Base-by-base conservation (phyloP, 1,140 invertebrate genomes). In the Aricia agestis region DNA sequence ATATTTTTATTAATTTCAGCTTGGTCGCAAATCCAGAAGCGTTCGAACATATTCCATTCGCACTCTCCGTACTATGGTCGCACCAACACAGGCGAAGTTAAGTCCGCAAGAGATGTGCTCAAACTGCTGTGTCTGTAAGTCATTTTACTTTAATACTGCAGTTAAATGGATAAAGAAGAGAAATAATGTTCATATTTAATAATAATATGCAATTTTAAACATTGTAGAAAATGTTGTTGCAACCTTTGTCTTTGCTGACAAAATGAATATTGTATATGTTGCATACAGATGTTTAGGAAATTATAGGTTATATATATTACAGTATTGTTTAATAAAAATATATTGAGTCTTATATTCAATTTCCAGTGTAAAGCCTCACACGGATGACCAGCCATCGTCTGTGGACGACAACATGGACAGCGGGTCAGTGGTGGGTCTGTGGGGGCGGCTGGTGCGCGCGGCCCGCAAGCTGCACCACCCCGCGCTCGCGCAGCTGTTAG, bases 21-120 rank as follows among this genome's bases (percentile, higher is more conserved):
- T 19, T 91, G 90, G 88, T 75, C 78, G 18, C 76, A 76, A n/a
- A 90, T 92, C 63, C 76, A 83, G 1, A 83, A 78, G 59, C 79
- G 92, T 6, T 94, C 93, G 0, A 93, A 93, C 61, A 84, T 97
- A 1, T 79, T 95, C 0, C 96, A 95, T 76, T 94, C 96, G 79
- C 95, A 97, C 76, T 86, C 92, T 3, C 93, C 93, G 6, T 92
- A 93, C 2, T 92, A 93, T 1, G 83, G 92, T 0, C 95, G 94
- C 80, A 93, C 94, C 0, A 93, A 93, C 2, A 93, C 93, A 58
- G 94, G 94, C 0, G 95, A 96, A 77, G 83, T 96, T 15, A 93
- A 94, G 78, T 93, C 93, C 1, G 93, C 95, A 1, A 92, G 94
- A 70, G 94, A 95, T 77, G 92, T 96, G 10, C 78, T 97, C 2